Evolutionary conservation across 1,140 invertebrate species (phyloP).

Genomic region (Drosophila rufa): DNA sequence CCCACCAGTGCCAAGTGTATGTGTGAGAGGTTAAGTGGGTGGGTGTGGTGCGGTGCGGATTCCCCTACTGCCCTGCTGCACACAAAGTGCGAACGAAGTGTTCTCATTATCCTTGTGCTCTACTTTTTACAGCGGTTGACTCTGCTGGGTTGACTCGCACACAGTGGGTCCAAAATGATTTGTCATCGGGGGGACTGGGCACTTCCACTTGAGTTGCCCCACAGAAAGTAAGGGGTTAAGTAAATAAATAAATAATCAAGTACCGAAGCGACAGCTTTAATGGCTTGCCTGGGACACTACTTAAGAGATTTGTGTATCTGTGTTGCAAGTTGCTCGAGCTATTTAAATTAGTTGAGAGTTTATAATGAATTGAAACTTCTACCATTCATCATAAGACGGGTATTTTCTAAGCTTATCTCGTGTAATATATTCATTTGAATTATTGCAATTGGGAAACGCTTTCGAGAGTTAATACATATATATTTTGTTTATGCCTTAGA

Average conservation of each 20-base stretch:
- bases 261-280: constrained; percentile 19
- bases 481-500: too few relatives aligned
- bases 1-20: constrained; percentile 9
- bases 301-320: neutral
- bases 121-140: constrained; percentile 73
- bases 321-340: neutral
- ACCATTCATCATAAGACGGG: neutral
- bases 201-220: constrained; percentile 19
- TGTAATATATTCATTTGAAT: neutral
- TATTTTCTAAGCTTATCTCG: neutral
- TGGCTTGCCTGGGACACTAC: constrained; percentile 3
- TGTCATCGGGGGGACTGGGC: constrained; percentile 13
- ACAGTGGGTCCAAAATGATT: constrained; percentile 40
- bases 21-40: constrained; percentile 50
- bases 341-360: constrained; percentile 6
- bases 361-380: constrained; percentile 8
- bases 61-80: constrained; percentile 19
- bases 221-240: constrained; percentile 12
- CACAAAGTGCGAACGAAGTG: constrained; percentile 67
- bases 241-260: constrained; percentile 14
- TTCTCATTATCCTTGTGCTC: constrained; percentile 79
- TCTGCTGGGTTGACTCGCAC: constrained; percentile 26
- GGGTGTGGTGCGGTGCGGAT: constrained; percentile 18
- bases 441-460: neutral
- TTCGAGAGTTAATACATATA: too few relatives aligned